Evolutionary conservation across 2,797 vertebrate genomes (phyloP), one percentile per base, ranked within the genome.

Genomic region (Prionace glauca): DNA sequence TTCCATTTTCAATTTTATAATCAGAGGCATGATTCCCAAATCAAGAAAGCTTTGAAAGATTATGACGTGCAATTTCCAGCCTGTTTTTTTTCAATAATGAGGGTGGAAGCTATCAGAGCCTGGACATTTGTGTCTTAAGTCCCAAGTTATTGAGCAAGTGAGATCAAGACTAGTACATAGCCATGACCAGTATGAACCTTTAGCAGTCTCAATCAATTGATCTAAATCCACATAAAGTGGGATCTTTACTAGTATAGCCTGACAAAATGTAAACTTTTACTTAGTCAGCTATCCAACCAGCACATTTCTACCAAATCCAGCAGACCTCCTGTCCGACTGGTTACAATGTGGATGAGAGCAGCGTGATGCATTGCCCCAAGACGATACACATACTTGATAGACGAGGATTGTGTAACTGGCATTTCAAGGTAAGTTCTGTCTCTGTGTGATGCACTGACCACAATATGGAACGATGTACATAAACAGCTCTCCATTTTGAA

Each of bases 351-450:
- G 97, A 97, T 96, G 96, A 98, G 97, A 97, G 97, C 96, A 97
- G 97, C 97, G 96, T 97, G 97, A 98, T 97, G 97, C 96, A 97
- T 96, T 98, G 98, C 97, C 97, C 97, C 97, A 98, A 97, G 97
- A 97, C 96, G 97, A 97, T 96, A 86, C 96, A 97, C 97, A 96
- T 97, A 96, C 97, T 97, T 97, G 98, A 98, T 96, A 97, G 96
- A 96, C 97, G 97, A 97, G 98, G 98, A 97, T 97, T 97, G 97
- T 98, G 98, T 98, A 98, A 97, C 97, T 97, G 97, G 97, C 97
- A 96, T 96, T 95, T 97, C 96, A 97, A 97, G 98, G 98, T 98
- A 98, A 98, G 97, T 92, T 92, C 90, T 92, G 62, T 69, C 62
- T 92, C 90, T 41, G 22, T 92, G 10, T 26, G n/a, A 12, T 24